Evolutionary conservation across 2,888 invertebrate species (phyloP), one percentile per base, ranked within the genome.

Genomic region (Callinectes sapidus): DNA sequence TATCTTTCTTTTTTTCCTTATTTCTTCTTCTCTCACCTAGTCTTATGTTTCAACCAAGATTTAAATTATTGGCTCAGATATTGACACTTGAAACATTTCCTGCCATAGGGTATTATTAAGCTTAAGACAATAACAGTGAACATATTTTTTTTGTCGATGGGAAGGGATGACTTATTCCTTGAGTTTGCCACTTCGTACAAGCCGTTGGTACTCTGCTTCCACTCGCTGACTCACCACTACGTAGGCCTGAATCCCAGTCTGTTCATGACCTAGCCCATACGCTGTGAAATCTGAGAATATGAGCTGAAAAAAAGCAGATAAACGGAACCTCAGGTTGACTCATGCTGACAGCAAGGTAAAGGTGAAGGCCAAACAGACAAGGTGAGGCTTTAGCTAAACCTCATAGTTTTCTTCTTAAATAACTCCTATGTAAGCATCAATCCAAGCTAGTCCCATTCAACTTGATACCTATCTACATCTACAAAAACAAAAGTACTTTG

Each of bases 271-370:
- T 91, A 94, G 94, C 90, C 94, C 94, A 91, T 93, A 94, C 92
- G 92, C 94, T 92, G 94, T 92, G 92, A 93, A 94, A 94, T 94
- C 94, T 92, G 94, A 94, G 94, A 91, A 94, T 89, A 94, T 87
- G 85, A 93, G 94, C 94, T 94, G 94, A 93, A 94, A 94, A 92
- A 94, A 92, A 94, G 93, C 90, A 91, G 93, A 94, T 91, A 90
- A 92, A 89, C 39, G 90, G 87, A 88, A 77, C 89, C 93, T 90
- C 93, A 93, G 91, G 92, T 90, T 89, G 93, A 91, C 42, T 91
- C 90, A 87, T 48, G 90, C 90, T 77, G 32, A 61, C 86, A 77
- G 90, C 71, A 87, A 90, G 77, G 54, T 86, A n/a, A 71, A 55
- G 90, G 66, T 92, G 71, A 89, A 89, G 89, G 35, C 92, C 89